Conservation (phyloP, 1,140 invertebrate genomes). For the Drosophila parvula region DNA sequence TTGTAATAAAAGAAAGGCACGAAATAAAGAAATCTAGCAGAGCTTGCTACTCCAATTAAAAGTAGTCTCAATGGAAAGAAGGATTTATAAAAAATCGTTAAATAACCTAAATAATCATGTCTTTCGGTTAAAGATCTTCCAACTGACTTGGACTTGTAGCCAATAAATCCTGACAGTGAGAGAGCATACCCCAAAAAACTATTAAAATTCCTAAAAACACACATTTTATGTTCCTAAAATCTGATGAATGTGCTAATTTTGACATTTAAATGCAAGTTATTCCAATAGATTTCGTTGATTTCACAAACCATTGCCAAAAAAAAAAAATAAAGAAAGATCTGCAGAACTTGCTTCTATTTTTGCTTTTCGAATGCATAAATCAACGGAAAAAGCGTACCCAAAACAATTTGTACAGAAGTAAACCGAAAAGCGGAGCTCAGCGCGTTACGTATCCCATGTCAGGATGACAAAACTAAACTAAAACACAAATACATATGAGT, state of each 20-base stretch:
- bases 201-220: background rate
- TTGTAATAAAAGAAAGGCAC: no score
- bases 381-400: conserved; percentile 20
- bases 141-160: no score
- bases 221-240: conserved; percentile 1
- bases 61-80: no score
- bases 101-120: no score
- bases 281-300: conserved; percentile 31
- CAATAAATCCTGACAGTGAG: no score
- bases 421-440: conserved; percentile 32
- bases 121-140: no score
- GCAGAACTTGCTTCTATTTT: background rate
- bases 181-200: background rate
- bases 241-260: conserved; percentile 14
- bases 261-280: conserved; percentile 5
- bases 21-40: no score
- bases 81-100: no score
- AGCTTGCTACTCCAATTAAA: no score
- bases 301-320: conserved; percentile 16
- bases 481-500: conserved; percentile 75
- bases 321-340: conserved; percentile 16
- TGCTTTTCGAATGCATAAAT: conserved; percentile 40
- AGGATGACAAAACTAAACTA: conserved; percentile 76
- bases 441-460: conserved; percentile 45
- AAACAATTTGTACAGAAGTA: conserved; percentile 50